Evolutionary conservation across 2,797 vertebrate genomes (phyloP).

Genomic region (Danionella dracula): DNA sequence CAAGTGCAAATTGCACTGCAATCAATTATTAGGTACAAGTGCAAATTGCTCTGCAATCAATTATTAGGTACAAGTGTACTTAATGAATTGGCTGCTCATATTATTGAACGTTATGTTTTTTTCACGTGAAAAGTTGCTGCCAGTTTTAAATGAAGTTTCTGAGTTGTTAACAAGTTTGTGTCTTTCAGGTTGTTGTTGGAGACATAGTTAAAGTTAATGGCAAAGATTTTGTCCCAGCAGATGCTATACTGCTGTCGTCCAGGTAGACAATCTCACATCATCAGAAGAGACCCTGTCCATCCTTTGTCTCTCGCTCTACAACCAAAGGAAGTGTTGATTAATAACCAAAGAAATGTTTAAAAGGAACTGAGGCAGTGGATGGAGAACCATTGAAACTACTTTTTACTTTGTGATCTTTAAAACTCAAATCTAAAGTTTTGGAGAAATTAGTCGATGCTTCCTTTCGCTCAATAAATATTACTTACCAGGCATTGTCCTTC

Average conservation of each 20-base stretch:
- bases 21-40: too few relatives aligned
- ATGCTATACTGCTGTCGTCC: constrained; percentile 93
- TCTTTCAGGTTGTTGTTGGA: constrained; percentile 95
- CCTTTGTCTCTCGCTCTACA: constrained; percentile 26
- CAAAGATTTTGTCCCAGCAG: constrained; percentile 94
- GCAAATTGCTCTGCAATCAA: too few relatives aligned
- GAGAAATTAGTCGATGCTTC: constrained; percentile 52
- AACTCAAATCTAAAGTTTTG: too few relatives aligned
- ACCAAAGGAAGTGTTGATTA: constrained; percentile 78
- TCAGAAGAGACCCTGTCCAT: constrained; percentile 71
- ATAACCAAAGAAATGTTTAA: not conserved
- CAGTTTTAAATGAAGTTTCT: constrained; percentile 40
- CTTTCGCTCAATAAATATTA: constrained; percentile 46
- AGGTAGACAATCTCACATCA: constrained; percentile 83
- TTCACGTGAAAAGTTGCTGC: not conserved
- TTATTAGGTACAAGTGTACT: too few relatives aligned
- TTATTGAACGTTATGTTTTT: too few relatives aligned
- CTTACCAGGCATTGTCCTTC: constrained; percentile 47
- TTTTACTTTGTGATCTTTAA: too few relatives aligned
- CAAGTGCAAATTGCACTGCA: too few relatives aligned
- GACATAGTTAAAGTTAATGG: constrained; percentile 97
- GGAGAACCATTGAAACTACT: not conserved
- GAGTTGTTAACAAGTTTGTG: constrained; percentile 84
- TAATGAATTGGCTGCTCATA: too few relatives aligned
- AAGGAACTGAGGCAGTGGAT: not conserved